phyloP scores from a whole-genome alignment of 2,113 vertebrate species.

The Psammodynastes pulverulentus region DNA sequence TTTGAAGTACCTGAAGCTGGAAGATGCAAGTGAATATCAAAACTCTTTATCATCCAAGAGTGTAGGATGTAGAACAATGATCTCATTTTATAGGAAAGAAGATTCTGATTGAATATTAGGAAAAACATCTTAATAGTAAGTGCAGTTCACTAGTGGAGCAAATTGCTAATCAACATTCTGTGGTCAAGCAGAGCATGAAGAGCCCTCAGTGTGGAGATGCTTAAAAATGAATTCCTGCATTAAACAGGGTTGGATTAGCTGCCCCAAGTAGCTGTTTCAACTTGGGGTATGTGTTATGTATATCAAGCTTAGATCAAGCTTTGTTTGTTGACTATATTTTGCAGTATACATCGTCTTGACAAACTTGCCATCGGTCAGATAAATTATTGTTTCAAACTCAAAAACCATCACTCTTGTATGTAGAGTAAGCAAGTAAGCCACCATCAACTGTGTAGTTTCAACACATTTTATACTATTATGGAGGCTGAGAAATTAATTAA shows the following conservation, averaged over 20 bases:
- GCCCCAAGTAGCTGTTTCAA: neutral
- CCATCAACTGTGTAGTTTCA: slow-evolving; percentile 28
- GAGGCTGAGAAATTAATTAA: slow-evolving; percentile 35
- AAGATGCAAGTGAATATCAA: neutral
- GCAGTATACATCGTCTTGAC: neutral
- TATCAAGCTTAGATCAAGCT: neutral
- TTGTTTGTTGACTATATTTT: slow-evolving; percentile 12
- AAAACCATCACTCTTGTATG: slow-evolving; percentile 30
- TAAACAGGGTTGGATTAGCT: neutral
- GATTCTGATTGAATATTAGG: neutral
- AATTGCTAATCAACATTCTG: neutral
- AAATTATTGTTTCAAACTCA: slow-evolving; percentile 31
- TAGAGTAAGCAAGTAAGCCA: slow-evolving; percentile 10
- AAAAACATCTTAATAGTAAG: neutral
- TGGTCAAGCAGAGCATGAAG: neutral
- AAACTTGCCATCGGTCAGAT: slow-evolving; percentile 20
- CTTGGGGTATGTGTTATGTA: neutral
- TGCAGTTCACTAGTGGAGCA: neutral
- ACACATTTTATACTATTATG: slow-evolving; percentile 20
- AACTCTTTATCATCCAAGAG: neutral
- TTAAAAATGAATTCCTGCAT: neutral
- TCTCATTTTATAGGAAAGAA: neutral
- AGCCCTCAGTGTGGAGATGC: neutral
- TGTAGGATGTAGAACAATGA: neutral
- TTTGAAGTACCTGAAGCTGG: neutral